Evolutionary conservation across 2,113 vertebrate species (phyloP), one percentile per base, ranked within the genome.

Genomic region (Dromaius novaehollandiae): DNA sequence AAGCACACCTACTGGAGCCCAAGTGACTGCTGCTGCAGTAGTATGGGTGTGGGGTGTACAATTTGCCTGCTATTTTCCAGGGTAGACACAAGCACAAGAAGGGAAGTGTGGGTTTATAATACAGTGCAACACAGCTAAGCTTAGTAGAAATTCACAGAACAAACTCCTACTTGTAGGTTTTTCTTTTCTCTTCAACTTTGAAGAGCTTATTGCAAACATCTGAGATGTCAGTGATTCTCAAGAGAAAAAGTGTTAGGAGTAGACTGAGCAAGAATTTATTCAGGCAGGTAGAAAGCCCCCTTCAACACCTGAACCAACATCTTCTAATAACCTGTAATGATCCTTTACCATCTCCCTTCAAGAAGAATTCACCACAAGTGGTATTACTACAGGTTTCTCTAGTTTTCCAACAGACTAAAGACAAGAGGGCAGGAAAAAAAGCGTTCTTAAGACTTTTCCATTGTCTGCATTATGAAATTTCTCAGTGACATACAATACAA

Each of bases 351-450:
- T 40, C 20, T 64, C 6, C 32, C 56, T 89, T 88, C 60, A 88
- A 69, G 68, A 36, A 0, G 0, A 44, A n/a, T 55, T 82, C 24
- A 88, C 20, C 0, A 0, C 17, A 66, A 66, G 13, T 14, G 2
- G 0, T 30, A 66, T 58, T n/a, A 38, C 25, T 15, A 81, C 60
- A 88, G 21, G 14, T 51, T 58, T 58, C 42, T 88, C 82, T 24
- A 13, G 15, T 18, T 81, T 86, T 82, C 83, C 81, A 58, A 32
- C 30, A 92, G 46, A 90, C 63, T 21, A 78, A 63, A 89, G 78
- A 14, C 34, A 93, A 80, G 7, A 11, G 69, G 55, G 15, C 10
- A 17, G 56, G 25, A 30, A 1, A 11, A 50, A 68, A 91, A 89
- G 34, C 28, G 18, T 32, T 56, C 63, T 71, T 55, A 90, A 26